Evolutionary conservation across 2,888 invertebrate genomes (phyloP).

Genomic region (Agrotis ipsilon): DNA sequence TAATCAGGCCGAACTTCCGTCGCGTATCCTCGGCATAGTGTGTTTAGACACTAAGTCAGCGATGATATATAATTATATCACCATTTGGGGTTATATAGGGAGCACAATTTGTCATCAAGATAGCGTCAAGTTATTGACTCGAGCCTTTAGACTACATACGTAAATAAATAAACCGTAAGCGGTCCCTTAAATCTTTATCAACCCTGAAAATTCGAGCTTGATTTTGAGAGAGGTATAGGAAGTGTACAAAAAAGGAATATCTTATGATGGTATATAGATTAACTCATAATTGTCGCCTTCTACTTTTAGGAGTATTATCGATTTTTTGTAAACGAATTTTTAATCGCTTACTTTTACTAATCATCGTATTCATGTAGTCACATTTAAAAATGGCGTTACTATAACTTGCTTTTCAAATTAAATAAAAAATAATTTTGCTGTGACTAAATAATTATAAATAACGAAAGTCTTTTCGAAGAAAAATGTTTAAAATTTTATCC

Average conservation of each 20-base stretch:
- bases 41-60: no score
- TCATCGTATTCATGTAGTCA: slow-evolving; percentile 25
- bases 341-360: slow-evolving; percentile 15
- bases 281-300: slow-evolving; percentile 41
- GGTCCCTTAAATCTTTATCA: no score
- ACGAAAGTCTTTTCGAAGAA: background rate
- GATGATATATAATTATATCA: background rate
- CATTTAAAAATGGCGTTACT: slow-evolving; percentile 18
- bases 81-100: no score
- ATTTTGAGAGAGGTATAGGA: slow-evolving; percentile 20
- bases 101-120: no score
- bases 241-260: slow-evolving; percentile 1
- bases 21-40: no score
- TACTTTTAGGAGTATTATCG: slow-evolving; percentile 8
- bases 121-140: no score
- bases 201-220: slow-evolving; percentile 36
- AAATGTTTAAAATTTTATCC: background rate
- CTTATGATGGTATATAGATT: slow-evolving; percentile 4
- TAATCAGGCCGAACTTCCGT: no score
- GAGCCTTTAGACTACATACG: no score
- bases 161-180: no score
- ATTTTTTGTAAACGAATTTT: slow-evolving; percentile 26
- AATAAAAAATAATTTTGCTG: no score
- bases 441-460: background rate
- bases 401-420: background rate